Conservation (phyloP, 2,888 invertebrate genomes). For the Acleris laterana region DNA sequence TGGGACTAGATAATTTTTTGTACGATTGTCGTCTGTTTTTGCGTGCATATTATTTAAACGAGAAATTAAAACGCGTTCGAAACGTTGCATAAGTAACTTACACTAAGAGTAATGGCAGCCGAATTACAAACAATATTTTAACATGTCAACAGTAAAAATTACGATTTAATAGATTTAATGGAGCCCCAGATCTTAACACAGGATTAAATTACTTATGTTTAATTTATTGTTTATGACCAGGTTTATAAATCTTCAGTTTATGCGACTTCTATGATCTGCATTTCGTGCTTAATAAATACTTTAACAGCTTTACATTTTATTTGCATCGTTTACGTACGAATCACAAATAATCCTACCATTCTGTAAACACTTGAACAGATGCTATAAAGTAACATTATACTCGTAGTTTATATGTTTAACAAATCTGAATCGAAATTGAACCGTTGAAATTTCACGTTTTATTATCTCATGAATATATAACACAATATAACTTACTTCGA, state of each 20-base stretch:
- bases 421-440: not conserved
- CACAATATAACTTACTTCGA: too few relatives aligned
- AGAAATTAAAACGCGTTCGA: too few relatives aligned
- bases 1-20: too few relatives aligned
- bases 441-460: not conserved
- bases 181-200: too few relatives aligned
- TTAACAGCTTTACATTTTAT: not conserved
- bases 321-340: slow-evolving; percentile 1
- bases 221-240: not conserved
- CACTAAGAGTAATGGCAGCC: too few relatives aligned
- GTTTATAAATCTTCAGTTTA: not conserved
- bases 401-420: not conserved
- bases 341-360: not conserved
- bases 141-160: too few relatives aligned
- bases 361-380: not conserved
- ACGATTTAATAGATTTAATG: too few relatives aligned
- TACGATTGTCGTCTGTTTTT: too few relatives aligned
- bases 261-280: not conserved
- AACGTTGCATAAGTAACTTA: too few relatives aligned
- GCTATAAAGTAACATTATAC: not conserved
- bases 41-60: too few relatives aligned
- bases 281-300: not conserved
- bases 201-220: not conserved
- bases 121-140: too few relatives aligned
- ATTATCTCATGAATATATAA: not conserved